phyloP scores from a whole-genome alignment of 2,113 vertebrate species.

The Bos taurus region ARS-UCD2.0 NC_037357.1:137491001-137491500 shows the following conservation, averaged over 20 bases:
- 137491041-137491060: background rate
- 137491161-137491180: background rate
- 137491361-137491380: background rate
- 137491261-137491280: background rate
- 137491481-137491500: too few species aligned
- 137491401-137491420: too few species aligned
- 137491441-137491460: too few species aligned
- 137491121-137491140: background rate
- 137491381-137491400: background rate
- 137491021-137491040: background rate
- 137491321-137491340: background rate
- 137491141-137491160: background rate
- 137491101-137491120: background rate
- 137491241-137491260: background rate
- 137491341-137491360: background rate
- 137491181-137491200: background rate
- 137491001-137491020: background rate
- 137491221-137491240: background rate
- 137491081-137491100: background rate
- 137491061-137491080: background rate
- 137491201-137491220: fast-evolving
- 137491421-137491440: too few species aligned
- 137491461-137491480: too few species aligned
- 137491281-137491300: background rate
- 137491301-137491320: background rate